Conservation (phyloP, 2,888 invertebrate genomes). For the Liodrosophila aerea region DNA sequence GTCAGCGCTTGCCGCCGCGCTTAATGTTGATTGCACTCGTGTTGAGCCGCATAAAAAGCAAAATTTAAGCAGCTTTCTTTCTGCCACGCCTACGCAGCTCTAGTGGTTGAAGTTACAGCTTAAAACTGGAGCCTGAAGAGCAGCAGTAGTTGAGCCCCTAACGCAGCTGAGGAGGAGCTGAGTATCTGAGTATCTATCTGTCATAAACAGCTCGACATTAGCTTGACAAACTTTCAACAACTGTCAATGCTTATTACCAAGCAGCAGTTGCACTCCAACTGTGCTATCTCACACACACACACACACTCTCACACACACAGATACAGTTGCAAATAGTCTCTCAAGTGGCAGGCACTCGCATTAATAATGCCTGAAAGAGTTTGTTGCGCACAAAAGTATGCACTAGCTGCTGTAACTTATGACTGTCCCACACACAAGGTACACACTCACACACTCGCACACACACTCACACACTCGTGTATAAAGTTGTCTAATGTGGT, state of each 20-base stretch:
- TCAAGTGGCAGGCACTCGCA: slow-evolving; percentile 56
- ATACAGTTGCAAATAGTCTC: slow-evolving; percentile 3
- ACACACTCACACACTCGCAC: not conserved
- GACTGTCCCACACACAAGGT: slow-evolving; percentile 20
- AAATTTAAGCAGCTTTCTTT: slow-evolving; percentile 29
- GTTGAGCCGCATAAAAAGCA: slow-evolving; percentile 17
- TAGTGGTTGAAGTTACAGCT: not conserved
- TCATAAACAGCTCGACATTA: slow-evolving; percentile 45
- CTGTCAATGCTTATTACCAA: slow-evolving; percentile 70
- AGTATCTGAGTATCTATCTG: slow-evolving; percentile 13
- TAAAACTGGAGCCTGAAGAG: too few relatives aligned
- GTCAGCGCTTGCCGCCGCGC: slow-evolving; percentile 33
- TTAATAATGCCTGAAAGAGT: slow-evolving; percentile 65
- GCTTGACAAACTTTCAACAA: slow-evolving; percentile 60
- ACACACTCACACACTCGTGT: slow-evolving; percentile 18
- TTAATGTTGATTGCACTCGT: slow-evolving; percentile 47
- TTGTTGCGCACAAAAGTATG: slow-evolving; percentile 60
- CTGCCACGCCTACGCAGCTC: slow-evolving; percentile 33
- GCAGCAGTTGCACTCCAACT: slow-evolving; percentile 19
- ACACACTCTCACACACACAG: slow-evolving; percentile 4
- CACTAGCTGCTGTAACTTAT: slow-evolving; percentile 56
- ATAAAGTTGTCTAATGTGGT: slow-evolving; percentile 59
- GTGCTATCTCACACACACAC: slow-evolving; percentile 15
- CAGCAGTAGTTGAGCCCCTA: too few relatives aligned
- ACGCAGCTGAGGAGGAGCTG: not conserved